Evolutionary conservation across 2,797 vertebrate genomes (phyloP), one percentile per base, ranked within the genome.

Genomic region (Triplophysa yarkandensis): DNA sequence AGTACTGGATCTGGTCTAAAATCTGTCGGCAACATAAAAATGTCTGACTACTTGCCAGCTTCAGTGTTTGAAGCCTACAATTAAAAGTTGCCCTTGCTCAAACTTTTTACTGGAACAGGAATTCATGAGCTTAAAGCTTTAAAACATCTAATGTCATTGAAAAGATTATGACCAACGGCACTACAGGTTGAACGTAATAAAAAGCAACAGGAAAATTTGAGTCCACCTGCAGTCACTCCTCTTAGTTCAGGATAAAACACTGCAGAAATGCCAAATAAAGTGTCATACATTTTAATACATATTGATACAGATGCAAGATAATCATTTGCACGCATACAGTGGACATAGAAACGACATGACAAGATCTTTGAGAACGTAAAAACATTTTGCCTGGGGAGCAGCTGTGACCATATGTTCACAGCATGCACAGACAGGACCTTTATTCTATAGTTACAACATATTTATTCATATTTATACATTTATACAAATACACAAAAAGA

Each of bases 391-490:
- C 71, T 61, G 67, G 10, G 11, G 21, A 72, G 69, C 73, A n/a
- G 16, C 68, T 50, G 66, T 21, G 54, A 79, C 61, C 54, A 75
- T 39, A 55, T 17, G 44, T 43, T 68, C 64, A 57, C 34, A 34
- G 43, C 58, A 75, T 52, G 63, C 74, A 71, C 64, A 50, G 46
- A 68, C 74, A 74, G 62, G 70, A 16, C 27, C 70, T 92, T 92
- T 90, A 91, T 92, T 92, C 89, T 92, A 92, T 88, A 91, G 89
- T 91, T 81, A 85, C 89, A 91, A 92, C 90, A 83, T 92, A 93
- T 78, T 86, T 88, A 50, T 79, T 75, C 23, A 5, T 61, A 92
- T 92, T 81, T 92, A 92, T 91, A 93, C 63, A 87, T 89, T 86
- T 89, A 92, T 89, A 91, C 89, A 92, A 91, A 92, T 88, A 80